phyloP scores from a whole-genome alignment of 1,140 invertebrate species.

The Drosophila guanche region DNA sequence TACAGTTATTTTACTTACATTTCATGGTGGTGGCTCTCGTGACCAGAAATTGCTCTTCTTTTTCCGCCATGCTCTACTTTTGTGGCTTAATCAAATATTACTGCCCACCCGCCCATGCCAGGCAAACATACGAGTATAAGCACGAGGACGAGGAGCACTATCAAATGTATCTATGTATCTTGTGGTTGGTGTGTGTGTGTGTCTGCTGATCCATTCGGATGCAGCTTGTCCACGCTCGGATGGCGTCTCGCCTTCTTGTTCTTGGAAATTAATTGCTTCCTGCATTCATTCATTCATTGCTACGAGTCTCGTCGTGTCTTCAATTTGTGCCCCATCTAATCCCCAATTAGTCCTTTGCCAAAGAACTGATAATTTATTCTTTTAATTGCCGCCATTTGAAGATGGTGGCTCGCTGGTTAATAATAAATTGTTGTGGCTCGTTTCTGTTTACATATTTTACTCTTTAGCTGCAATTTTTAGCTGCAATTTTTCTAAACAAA shows the following conservation, averaged over 20 bases:
- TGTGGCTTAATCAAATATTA: conserved; percentile 73
- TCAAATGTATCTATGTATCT: conserved; percentile 2
- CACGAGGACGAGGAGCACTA: too few relatives aligned
- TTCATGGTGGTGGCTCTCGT: conserved; percentile 52
- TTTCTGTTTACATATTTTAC: too few relatives aligned
- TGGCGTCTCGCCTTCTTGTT: conserved; percentile 24
- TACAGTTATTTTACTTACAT: conserved; percentile 12
- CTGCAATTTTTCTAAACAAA: background rate
- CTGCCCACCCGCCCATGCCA: conserved; percentile 13
- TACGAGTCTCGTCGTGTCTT: conserved; percentile 12
- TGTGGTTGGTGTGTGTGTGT: too few relatives aligned
- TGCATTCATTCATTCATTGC: conserved; percentile 54
- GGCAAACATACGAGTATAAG: conserved; percentile 6
- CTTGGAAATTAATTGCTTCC: conserved; percentile 75
- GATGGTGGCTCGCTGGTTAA: too few relatives aligned
- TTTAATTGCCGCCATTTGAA: conserved; percentile 26
- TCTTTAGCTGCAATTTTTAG: too few relatives aligned
- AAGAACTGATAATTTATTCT: conserved; percentile 46
- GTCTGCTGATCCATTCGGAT: conserved; percentile 41
- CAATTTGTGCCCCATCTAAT: conserved; percentile 67
- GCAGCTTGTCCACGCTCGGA: conserved; percentile 52
- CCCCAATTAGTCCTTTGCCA: conserved; percentile 66
- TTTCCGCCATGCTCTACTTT: conserved; percentile 52
- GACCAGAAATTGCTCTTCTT: conserved; percentile 72
- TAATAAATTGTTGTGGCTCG: too few relatives aligned